phyloP scores from a whole-genome alignment of 2,113 vertebrate genomes.

The Actenoides lindsayi region DNA sequence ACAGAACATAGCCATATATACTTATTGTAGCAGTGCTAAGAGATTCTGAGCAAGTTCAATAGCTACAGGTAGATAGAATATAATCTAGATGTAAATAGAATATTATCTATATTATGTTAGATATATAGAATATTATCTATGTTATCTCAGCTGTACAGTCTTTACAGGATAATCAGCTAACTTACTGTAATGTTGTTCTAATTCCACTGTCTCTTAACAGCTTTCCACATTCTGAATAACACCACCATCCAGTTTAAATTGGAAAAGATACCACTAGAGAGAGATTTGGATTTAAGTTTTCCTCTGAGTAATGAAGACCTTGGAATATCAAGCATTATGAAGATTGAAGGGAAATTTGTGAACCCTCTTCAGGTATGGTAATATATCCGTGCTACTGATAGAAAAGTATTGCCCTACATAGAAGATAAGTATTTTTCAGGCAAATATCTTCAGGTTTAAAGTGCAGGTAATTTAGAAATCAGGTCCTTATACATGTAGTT shows the following conservation, averaged over 20 bases:
- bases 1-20: not conserved
- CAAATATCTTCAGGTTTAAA: not conserved
- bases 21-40: not conserved
- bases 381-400: not conserved
- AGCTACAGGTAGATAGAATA: not conserved
- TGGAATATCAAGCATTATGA: slow-evolving; percentile 84
- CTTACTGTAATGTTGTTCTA: not conserved
- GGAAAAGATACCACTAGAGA: slow-evolving; percentile 88
- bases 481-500: not conserved
- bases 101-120: no score
- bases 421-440: not conserved
- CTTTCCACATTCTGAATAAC: slow-evolving; percentile 96
- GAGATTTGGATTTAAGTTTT: slow-evolving; percentile 77
- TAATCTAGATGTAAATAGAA: no score
- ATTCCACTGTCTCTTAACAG: slow-evolving; percentile 68
- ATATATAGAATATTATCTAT: no score
- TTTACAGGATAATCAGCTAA: not conserved
- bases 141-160: not conserved
- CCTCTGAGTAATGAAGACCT: slow-evolving; percentile 79
- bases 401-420: not conserved
- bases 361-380: slow-evolving; percentile 89
- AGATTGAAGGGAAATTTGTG: slow-evolving; percentile 92
- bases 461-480: not conserved
- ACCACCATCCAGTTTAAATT: slow-evolving; percentile 93
- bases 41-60: not conserved